Percentiles rank a stretch among this genome's conserved stretches.
These are phyloP conservation scores for Neotoxoptera formosana DNA, from an alignment of 1,140 invertebrate species.

Conservation along the genomic window DNA sequence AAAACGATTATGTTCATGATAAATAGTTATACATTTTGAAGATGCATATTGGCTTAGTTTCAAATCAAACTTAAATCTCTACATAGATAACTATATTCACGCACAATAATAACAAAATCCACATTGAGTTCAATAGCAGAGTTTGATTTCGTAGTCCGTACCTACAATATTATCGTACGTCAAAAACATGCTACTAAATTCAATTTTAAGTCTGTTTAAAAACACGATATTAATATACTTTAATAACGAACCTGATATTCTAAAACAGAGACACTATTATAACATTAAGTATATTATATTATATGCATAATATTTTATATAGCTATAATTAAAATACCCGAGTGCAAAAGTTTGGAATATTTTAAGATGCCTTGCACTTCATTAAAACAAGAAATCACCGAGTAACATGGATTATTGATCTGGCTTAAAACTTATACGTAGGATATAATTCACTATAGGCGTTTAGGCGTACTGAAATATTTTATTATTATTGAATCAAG, in stretches of 20 bases:
- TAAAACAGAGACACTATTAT: too few species aligned
- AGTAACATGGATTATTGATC: background rate
- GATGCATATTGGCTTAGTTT: background rate
- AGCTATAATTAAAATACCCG: background rate
- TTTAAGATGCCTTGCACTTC: background rate
- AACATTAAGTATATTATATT: background rate
- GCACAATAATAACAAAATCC: background rate
- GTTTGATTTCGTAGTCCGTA: background rate
- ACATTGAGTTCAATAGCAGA: background rate
- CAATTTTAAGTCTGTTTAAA: background rate
- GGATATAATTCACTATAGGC: background rate
- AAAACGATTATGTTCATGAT: background rate
- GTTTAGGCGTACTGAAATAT: background rate
- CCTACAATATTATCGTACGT: fast-evolving
- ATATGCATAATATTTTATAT: too few species aligned
- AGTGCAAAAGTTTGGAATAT: background rate
- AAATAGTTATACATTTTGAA: background rate
- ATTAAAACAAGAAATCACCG: background rate
- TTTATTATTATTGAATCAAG: slow-evolving; percentile 30
- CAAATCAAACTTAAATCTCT: background rate
- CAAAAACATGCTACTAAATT: background rate
- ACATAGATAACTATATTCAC: background rate
- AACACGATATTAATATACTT: background rate
- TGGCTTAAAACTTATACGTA: background rate
- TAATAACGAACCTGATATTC: background rate